Conservation (phyloP, 1,140 invertebrate genomes). For the Drosophila tani region DNA sequence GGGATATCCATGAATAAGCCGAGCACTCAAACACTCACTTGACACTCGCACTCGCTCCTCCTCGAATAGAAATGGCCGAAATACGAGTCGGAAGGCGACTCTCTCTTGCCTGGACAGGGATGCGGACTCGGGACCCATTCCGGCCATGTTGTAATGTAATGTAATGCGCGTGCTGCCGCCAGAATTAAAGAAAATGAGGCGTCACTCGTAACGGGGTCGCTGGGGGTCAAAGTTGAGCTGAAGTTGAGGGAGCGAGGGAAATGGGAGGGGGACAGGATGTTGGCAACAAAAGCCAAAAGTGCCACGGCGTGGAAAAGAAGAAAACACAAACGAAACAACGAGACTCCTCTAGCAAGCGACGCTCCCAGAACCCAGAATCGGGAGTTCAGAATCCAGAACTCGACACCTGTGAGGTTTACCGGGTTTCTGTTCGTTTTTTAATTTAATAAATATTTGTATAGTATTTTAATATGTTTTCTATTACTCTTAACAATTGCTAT, state of each 20-base stretch:
- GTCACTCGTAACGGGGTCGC: conserved; percentile 34
- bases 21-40: conserved; percentile 67
- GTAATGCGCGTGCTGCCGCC: conserved; percentile 75
- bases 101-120: background rate
- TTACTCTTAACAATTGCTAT: no score
- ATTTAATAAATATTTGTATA: no score
- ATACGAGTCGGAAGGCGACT: conserved; percentile 50
- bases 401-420: no score
- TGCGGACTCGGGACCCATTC: conserved; percentile 45
- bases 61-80: conserved; percentile 37
- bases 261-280: background rate
- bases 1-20: conserved; percentile 53
- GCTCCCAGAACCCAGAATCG: no score
- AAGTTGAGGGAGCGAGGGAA: background rate
- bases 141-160: conserved; percentile 69
- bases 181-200: conserved; percentile 68
- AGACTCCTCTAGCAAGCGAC: background rate
- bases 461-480: no score
- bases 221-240: conserved; percentile 3
- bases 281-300: conserved; percentile 70
- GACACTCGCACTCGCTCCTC: conserved; percentile 31
- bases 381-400: no score
- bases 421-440: no score
- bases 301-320: conserved; percentile 8
- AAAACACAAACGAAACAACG: conserved; percentile 35